A percentile compares a stretch with the other conserved stretches of the same genome.
Evolutionary conservation across 2,797 vertebrate species (phyloP).

Genomic region (Allobates femoralis): DNA sequence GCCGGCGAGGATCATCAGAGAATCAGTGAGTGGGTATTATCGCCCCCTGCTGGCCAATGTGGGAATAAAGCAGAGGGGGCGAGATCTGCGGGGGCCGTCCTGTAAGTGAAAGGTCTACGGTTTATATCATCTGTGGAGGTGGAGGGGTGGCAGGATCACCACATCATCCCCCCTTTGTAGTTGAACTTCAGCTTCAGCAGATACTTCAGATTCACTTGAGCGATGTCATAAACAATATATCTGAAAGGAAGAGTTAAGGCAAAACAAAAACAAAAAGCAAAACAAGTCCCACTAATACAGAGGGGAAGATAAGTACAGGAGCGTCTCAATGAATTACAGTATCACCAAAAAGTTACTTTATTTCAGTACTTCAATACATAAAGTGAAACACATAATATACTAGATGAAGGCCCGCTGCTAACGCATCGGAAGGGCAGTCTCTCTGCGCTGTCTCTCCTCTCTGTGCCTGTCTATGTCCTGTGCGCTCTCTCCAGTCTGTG

Average conservation of each 20-base stretch:
- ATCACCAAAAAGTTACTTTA: too few species aligned
- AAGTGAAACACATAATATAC: too few species aligned
- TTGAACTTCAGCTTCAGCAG: conserved; percentile 97
- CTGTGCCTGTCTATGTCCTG: too few species aligned
- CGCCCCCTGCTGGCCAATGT: background rate
- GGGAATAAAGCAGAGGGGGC: background rate
- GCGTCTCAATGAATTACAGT: too few species aligned
- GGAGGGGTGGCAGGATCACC: conserved; percentile 79
- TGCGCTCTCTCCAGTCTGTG: too few species aligned
- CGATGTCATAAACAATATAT: conserved; percentile 96
- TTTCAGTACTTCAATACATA: too few species aligned
- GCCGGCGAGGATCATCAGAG: background rate
- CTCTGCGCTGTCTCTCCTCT: too few species aligned
- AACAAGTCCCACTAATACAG: too few species aligned
- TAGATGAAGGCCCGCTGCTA: too few species aligned
- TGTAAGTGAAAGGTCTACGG: conserved; percentile 23
- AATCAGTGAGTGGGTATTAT: background rate
- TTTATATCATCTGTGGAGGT: conserved; percentile 58
- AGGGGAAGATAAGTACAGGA: too few species aligned
- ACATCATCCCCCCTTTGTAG: conserved; percentile 87
- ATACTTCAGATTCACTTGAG: conserved; percentile 96
- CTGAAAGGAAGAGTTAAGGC: conserved; percentile 84
- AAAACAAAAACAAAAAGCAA: background rate
- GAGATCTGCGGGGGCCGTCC: background rate
- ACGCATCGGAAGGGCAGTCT: too few species aligned